phyloP scores from a whole-genome alignment of 2,113 vertebrate genomes.

The Sminthopsis crassicaudata region DNA sequence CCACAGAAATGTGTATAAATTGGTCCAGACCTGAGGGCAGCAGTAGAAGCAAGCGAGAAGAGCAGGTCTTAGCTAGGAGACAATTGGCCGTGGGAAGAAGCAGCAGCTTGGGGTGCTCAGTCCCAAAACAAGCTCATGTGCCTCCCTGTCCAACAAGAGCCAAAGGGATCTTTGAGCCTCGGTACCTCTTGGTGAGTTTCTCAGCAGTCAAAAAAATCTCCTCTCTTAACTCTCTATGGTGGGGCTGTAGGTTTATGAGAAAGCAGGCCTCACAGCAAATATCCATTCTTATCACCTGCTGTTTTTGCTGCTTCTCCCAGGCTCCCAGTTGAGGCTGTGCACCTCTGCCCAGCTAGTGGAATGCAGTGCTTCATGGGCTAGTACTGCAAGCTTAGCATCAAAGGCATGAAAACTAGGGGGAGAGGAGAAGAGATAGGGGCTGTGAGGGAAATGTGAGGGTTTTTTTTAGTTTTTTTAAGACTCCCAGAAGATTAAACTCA shows the following conservation, averaged over 20 bases:
- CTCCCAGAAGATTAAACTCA: neutral
- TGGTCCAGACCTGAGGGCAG: neutral
- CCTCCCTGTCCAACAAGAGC: neutral
- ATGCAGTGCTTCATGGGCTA: neutral
- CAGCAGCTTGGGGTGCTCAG: neutral
- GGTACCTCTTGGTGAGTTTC: neutral
- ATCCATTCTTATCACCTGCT: neutral
- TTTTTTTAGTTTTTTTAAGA: neutral
- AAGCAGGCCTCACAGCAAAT: neutral
- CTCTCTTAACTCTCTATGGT: neutral
- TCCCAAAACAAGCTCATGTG: neutral
- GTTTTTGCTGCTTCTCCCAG: neutral
- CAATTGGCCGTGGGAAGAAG: neutral
- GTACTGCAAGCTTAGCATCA: neutral
- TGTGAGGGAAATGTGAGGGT: neutral
- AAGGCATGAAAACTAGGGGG: neutral
- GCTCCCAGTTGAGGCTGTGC: neutral
- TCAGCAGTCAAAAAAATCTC: neutral
- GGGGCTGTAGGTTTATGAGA: neutral
- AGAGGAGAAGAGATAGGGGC: neutral
- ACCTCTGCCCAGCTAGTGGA: neutral
- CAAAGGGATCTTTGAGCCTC: neutral
- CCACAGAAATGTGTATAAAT: neutral
- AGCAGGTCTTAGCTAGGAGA: neutral
- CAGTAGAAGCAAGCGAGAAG: neutral